Base-by-base conservation (phyloP, 1,140 invertebrate species). In the Metaphire vulgaris region DNA sequence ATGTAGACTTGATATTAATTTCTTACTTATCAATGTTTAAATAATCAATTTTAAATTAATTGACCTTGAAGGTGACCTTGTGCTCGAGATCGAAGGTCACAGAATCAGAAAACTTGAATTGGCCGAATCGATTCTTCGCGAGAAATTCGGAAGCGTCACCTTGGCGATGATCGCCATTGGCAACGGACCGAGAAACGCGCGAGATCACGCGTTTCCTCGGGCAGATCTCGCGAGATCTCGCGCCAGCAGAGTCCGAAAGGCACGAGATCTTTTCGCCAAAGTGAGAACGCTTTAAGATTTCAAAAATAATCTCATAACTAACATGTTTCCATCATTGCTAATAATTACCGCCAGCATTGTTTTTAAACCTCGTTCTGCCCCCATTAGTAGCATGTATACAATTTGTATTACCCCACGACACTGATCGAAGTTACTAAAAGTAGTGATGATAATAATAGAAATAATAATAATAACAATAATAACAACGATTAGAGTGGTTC, bases 41-140 rank as follows among this genome's bases (percentile, higher is more conserved):
- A n/a, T n/a, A n/a, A n/a, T n/a, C n/a, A n/a, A n/a, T n/a, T n/a
- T n/a, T n/a, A n/a, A n/a, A n/a, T n/a, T n/a, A n/a, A n/a, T n/a
- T n/a, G n/a, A n/a, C n/a, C n/a, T 78, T 73, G 1, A 33, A 85
- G 85, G 83, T 78, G 85, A 86, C 78, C 79, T 86, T 16, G 81
- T 86, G 41, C 73, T 85, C 33, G 82, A 83, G 66, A 81, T 81
- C 1, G 84, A 83, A 77, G 80, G 81, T 21, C 75, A 76, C n/a
- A 33, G 65, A 6, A 71, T 83, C 2, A 71, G 76, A 16, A 79
- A 67, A 33, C 34, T 79, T 41, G 76, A 81, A 0, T 79, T 80
- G 26, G 67, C 82, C 31, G 74, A 76, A 33, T 76, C 79, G 1
- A 72, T 83, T 16, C 76, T 85, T 30, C 69, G 79, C 0, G 80